These are phyloP conservation scores for Ornithoptera priamus DNA, from an alignment of 2,888 invertebrate genomes.

Conservation along the genomic window DNA sequence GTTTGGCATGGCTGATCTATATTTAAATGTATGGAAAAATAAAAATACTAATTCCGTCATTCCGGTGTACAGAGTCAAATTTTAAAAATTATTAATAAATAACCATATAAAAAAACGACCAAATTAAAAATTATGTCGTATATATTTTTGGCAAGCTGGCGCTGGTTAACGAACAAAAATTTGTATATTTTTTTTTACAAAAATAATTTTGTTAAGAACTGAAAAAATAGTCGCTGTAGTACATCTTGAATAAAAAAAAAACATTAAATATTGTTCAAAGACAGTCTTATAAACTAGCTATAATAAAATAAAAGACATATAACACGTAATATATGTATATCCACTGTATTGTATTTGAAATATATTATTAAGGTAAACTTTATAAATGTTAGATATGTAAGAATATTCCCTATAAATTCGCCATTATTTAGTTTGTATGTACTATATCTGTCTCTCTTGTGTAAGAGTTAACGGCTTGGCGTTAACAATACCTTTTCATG, in stretches of 20 bases:
- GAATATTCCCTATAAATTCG: not conserved
- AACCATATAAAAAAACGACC: not conserved
- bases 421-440: not conserved
- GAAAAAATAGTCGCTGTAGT: no score
- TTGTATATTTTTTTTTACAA: no score
- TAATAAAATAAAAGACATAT: not conserved
- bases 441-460: not conserved
- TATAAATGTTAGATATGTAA: conserved; percentile 13
- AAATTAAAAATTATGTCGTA: not conserved
- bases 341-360: not conserved
- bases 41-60: not conserved
- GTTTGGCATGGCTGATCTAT: not conserved
- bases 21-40: not conserved
- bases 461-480: no score
- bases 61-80: not conserved
- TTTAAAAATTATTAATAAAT: conserved; percentile 11
- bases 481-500: not conserved
- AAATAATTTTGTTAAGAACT: no score
- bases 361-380: conserved; percentile 2
- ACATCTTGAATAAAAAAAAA: no score
- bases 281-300: not conserved
- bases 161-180: no score
- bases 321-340: not conserved
- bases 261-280: not conserved
- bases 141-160: not conserved